Evolutionary conservation across 1,140 invertebrate species (phyloP).

Genomic region (Atopsyche davidsoni): DNA sequence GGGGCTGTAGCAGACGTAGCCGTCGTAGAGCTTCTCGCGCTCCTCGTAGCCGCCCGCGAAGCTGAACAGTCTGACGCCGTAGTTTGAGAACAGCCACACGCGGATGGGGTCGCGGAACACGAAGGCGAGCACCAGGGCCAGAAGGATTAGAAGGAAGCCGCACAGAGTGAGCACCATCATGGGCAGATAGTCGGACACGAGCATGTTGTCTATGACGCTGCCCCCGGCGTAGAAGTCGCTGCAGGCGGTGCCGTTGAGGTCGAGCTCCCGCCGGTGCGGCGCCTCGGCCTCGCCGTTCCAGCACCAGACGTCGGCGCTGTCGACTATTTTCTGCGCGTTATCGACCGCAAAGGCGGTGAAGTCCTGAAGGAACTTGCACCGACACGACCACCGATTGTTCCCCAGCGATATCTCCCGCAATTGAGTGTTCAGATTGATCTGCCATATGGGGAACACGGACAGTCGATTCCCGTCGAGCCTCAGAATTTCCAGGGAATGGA

Average conservation of each 20-base stretch:
- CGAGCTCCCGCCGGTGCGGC: constrained; percentile 63
- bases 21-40: constrained; percentile 83
- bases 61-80: constrained; percentile 73
- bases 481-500: constrained; percentile 73
- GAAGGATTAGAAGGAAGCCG: constrained; percentile 62
- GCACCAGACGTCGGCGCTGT: constrained; percentile 73
- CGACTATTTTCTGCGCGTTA: constrained; percentile 71
- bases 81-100: constrained; percentile 82
- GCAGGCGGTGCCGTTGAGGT: constrained; percentile 76
- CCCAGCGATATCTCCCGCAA: constrained; percentile 68
- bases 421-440: constrained; percentile 62
- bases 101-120: constrained; percentile 77
- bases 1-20: constrained; percentile 86
- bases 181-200: constrained; percentile 79
- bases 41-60: constrained; percentile 59
- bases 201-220: constrained; percentile 75
- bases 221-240: constrained; percentile 77
- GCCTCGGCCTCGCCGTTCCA: constrained; percentile 69
- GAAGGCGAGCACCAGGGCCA: constrained; percentile 68
- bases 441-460: constrained; percentile 77
- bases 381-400: constrained; percentile 82
- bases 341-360: constrained; percentile 78
- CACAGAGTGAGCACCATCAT: constrained; percentile 73
- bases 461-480: constrained; percentile 80
- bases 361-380: constrained; percentile 82